These are phyloP conservation scores for Ceratina australensis DNA, from an alignment of 1,140 invertebrate species.

Conservation along the genomic window DNA sequence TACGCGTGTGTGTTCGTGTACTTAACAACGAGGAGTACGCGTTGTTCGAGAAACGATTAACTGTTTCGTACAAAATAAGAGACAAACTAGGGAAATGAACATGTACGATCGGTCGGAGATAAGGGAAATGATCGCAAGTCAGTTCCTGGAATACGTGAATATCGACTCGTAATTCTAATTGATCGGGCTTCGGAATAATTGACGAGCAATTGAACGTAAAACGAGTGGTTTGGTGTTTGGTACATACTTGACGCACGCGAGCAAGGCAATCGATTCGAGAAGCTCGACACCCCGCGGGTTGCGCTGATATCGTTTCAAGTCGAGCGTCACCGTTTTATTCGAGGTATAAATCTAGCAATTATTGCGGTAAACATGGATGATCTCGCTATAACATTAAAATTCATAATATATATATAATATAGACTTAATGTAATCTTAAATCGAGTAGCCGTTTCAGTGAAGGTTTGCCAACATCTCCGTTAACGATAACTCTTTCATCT, in stretches of 20 bases:
- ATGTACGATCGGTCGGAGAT: background rate
- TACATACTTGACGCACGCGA: background rate
- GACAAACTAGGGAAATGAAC: background rate
- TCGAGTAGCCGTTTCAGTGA: constrained; percentile 48
- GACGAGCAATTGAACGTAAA: background rate
- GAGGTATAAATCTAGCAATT: constrained; percentile 56
- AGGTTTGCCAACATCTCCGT: constrained; percentile 62
- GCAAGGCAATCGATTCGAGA: constrained; percentile 2
- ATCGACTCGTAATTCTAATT: background rate
- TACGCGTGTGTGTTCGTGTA: background rate
- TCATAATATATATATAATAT: constrained; percentile 22
- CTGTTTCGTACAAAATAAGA: too few relatives aligned
- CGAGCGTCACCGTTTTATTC: constrained; percentile 10
- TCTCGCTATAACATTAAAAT: constrained; percentile 43
- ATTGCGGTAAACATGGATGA: constrained; percentile 46
- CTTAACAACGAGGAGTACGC: constrained; percentile 15
- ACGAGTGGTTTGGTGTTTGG: background rate
- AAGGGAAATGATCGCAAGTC: constrained; percentile 40
- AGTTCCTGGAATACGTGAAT: constrained; percentile 46
- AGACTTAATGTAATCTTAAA: constrained; percentile 34
- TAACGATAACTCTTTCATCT: constrained; percentile 15
- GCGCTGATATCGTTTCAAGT: background rate
- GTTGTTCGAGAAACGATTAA: background rate
- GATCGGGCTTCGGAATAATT: background rate
- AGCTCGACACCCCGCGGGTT: background rate